Base-by-base conservation (phyloP, 2,888 invertebrate genomes). In the Carabus problematicus region DNA sequence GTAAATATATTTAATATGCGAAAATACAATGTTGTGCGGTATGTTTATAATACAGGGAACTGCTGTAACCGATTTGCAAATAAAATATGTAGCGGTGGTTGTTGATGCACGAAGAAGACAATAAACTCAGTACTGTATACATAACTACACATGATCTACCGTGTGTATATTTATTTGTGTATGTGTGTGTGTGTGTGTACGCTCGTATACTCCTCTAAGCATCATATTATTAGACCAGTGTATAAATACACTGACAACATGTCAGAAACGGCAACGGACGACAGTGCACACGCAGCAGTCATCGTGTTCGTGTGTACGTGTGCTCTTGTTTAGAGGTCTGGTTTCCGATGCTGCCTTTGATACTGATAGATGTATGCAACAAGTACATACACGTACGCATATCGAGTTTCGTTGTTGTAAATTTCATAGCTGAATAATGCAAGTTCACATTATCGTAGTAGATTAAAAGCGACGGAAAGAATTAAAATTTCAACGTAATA, bases 401-500 rank as follows among this genome's bases (percentile, higher is more conserved):
- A 47, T 47, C 19, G 16, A 12, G 4, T n/a, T 52, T 52, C 7
- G 18, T 9, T 16, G 19, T 52, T 11, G 14, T 19, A 52, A 11
- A 52, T 52, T 52, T 4, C 16, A 18, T 16, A 16, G 9, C 19
- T 61, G 61, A 61, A 61, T 61, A 19, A 61, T 47, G 43, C 45
- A 29, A 61, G 29, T 19, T 45, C 6, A 47, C 42, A 19, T 43
- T 16, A 61, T 19, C 19, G 19, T 29, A 19, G 61, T 19, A 61
- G 61, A 61, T 47, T 61, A 61, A 61, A 61, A 61, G 55, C 54
- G 11, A 49, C 66, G 52, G 67, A 54, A 60, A 67, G 60, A 60
- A 67, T 60, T 60, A 67, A 67, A 67, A 42, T 60, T 67, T 67
- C 60, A 60, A n/a, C 42, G 60, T 60, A 41, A 52, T 52, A 52